Evolutionary conservation across 2,888 invertebrate genomes (phyloP).

Genomic region (Leptopilina drosophilae): DNA sequence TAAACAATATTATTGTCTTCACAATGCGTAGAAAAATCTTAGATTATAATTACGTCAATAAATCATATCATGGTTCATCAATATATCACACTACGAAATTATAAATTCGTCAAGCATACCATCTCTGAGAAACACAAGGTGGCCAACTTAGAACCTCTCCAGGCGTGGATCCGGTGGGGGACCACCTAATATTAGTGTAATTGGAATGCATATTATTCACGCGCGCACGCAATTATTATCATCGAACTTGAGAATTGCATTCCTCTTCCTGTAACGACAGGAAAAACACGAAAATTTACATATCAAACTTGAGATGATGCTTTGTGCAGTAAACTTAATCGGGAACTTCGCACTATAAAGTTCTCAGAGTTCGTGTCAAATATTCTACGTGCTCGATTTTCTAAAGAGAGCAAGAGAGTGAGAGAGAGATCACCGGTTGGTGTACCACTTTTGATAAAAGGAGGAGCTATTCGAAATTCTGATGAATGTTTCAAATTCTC

Average conservation of each 20-base stretch:
- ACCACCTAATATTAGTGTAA: too few species aligned
- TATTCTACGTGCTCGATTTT: constrained; percentile 26
- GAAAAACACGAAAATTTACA: constrained; percentile 63
- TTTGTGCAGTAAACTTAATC: constrained; percentile 49
- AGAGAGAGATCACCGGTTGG: not conserved
- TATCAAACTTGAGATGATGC: constrained; percentile 59
- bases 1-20: too few species aligned
- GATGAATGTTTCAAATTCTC: not conserved
- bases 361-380: constrained; percentile 31
- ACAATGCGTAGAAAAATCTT: too few species aligned
- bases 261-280: constrained; percentile 53
- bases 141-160: too few species aligned
- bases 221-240: constrained; percentile 65
- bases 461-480: not conserved
- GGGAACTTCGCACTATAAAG: constrained; percentile 28
- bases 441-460: constrained; percentile 24
- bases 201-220: constrained; percentile 50
- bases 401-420: not conserved
- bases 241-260: constrained; percentile 53
- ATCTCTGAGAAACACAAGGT: too few species aligned
- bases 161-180: too few species aligned
- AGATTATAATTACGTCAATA: too few species aligned
- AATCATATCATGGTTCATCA: too few species aligned
- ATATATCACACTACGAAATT: too few species aligned
- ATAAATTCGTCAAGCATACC: too few species aligned